Conservation (phyloP, 1,140 invertebrate species). For the Brachionus asplanchnoidis region DNA sequence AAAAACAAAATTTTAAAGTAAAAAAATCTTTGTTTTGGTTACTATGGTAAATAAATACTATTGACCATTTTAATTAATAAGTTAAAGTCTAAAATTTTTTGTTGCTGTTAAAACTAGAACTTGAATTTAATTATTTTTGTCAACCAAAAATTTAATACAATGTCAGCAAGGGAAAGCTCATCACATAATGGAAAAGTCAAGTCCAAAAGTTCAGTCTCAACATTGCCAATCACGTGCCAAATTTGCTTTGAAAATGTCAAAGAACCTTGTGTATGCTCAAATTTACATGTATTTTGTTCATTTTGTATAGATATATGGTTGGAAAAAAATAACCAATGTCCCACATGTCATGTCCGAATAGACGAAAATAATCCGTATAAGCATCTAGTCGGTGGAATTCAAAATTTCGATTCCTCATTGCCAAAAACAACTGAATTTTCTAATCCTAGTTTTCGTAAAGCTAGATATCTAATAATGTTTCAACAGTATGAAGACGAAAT, state of each 20-base stretch:
- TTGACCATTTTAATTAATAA: conserved; percentile 5
- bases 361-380: conserved; percentile 47
- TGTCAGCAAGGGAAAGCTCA: not conserved
- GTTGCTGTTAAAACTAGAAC: not conserved
- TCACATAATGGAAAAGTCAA: not conserved
- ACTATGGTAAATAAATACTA: not conserved
- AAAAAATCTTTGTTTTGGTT: not conserved
- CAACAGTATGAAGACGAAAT: conserved; percentile 39
- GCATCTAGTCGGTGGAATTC: conserved; percentile 48
- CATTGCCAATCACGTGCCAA: conserved; percentile 30
- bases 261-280: conserved; percentile 48
- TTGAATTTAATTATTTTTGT: not conserved
- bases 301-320: conserved; percentile 54
- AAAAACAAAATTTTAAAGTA: not conserved
- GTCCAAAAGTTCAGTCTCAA: not conserved
- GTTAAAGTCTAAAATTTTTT: not conserved
- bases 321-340: conserved; percentile 52
- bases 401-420: not conserved
- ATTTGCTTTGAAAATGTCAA: conserved; percentile 38
- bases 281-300: conserved; percentile 54
- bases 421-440: not conserved
- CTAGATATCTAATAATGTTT: not conserved
- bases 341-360: conserved; percentile 51
- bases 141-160: not conserved
- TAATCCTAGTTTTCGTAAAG: conserved; percentile 25